Percentiles rank a stretch among this genome's conserved stretches.
Conservation (phyloP, 2,888 invertebrate species). For the Diplazon laetatorius region DNA sequence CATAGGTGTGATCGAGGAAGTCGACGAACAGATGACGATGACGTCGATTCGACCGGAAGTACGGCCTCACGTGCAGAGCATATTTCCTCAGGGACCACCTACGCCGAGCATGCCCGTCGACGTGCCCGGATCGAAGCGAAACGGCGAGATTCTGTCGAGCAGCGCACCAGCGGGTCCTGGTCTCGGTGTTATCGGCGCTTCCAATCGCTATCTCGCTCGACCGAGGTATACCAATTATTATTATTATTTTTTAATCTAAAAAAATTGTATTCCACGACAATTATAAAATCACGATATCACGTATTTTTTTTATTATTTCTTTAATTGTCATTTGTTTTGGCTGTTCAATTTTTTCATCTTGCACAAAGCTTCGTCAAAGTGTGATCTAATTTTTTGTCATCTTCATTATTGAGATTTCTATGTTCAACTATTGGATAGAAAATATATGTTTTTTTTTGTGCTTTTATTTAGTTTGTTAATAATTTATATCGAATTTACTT, state of each 20-base stretch:
- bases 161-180: conserved; percentile 75
- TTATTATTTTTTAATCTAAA: background rate
- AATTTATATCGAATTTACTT: too few species aligned
- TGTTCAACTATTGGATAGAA: too few species aligned
- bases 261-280: background rate
- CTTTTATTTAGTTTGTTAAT: too few species aligned
- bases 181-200: conserved; percentile 56
- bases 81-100: conserved; percentile 83
- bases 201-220: conserved; percentile 50
- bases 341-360: background rate
- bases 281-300: background rate
- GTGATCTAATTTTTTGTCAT: too few species aligned
- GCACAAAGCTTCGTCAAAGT: too few species aligned
- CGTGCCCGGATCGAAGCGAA: conserved; percentile 83
- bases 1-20: conserved; percentile 82
- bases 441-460: too few species aligned
- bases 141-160: conserved; percentile 73
- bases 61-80: conserved; percentile 78
- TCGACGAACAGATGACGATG: conserved; percentile 91
- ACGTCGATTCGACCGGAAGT: conserved; percentile 87
- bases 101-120: conserved; percentile 86
- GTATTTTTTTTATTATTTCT: too few species aligned
- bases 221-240: conserved; percentile 46
- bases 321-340: too few species aligned
- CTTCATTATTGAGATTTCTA: too few species aligned